phyloP scores from a whole-genome alignment of 2,113 vertebrate genomes.

The Cyphotilapia sp. region DNA sequence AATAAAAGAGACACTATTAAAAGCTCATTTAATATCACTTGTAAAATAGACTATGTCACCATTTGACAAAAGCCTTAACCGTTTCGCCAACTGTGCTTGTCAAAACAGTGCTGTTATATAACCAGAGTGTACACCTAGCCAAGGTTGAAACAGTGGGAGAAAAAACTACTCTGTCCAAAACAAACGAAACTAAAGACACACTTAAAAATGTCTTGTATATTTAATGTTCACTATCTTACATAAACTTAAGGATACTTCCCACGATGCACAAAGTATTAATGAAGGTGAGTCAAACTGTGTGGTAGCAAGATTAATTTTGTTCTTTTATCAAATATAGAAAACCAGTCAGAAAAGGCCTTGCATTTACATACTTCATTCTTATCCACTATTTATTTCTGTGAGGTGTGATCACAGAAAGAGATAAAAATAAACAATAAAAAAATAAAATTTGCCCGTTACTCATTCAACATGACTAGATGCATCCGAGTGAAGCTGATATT shows the following conservation, averaged over 20 bases:
- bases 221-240: background rate
- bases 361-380: background rate
- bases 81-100: background rate
- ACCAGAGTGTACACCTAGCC: background rate
- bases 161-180: background rate
- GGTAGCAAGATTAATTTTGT: background rate
- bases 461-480: background rate
- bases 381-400: background rate
- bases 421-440: rapidly evolving
- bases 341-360: background rate
- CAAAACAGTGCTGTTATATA: background rate
- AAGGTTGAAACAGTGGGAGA: background rate
- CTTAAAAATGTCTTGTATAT: background rate
- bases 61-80: background rate
- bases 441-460: rapidly evolving
- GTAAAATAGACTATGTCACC: background rate
- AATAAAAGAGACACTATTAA: background rate
- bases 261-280: background rate
- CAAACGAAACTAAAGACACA: background rate
- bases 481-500: background rate
- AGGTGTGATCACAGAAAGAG: background rate
- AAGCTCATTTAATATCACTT: background rate
- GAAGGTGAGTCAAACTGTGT: background rate
- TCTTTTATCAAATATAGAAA: background rate
- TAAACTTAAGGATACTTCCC: background rate